A percentile compares a stretch with the other conserved stretches of the same genome.
Evolutionary conservation across 2,888 invertebrate species (phyloP).

Genomic region (Drosophila anomalata): DNA sequence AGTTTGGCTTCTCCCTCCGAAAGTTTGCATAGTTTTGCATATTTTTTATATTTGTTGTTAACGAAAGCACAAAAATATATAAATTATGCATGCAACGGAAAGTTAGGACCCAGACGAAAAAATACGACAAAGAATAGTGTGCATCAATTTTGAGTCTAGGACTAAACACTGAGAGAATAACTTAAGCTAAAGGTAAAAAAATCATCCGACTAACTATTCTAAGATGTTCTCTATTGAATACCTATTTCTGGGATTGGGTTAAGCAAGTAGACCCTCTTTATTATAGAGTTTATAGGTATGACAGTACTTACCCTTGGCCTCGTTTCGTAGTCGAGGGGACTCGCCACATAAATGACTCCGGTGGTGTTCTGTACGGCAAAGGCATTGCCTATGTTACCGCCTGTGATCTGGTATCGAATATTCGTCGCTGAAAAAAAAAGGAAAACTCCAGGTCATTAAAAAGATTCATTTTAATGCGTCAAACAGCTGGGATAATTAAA

Average conservation of each 20-base stretch:
- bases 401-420: slow-evolving; percentile 99
- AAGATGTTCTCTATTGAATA: neutral
- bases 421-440: slow-evolving; percentile 91
- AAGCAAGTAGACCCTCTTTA: slow-evolving; percentile 1
- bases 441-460: slow-evolving; percentile 1
- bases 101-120: slow-evolving; percentile 42
- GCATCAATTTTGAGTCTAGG: slow-evolving; percentile 38
- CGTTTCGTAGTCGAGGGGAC: slow-evolving; percentile 97
- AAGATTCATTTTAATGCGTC: slow-evolving; percentile 13
- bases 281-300: neutral
- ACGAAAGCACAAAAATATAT: slow-evolving; percentile 61
- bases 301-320: slow-evolving; percentile 93
- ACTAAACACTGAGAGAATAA: slow-evolving; percentile 7
- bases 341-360: slow-evolving; percentile 98
- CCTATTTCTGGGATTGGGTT: neutral
- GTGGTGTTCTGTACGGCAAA: slow-evolving; percentile 99
- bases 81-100: slow-evolving; percentile 70
- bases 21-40: slow-evolving; percentile 78
- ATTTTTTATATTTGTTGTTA: slow-evolving; percentile 54
- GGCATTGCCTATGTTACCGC: slow-evolving; percentile 98
- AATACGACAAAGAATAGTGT: slow-evolving; percentile 33
- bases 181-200: neutral
- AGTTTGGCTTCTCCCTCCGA: slow-evolving; percentile 27
- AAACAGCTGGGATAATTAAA: slow-evolving; percentile 12
- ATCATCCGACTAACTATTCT: neutral